Percentiles rank a stretch among this genome's conserved stretches.
phyloP scores from a whole-genome alignment of 2,797 vertebrate genomes.

The Carcharodon carcharias region DNA sequence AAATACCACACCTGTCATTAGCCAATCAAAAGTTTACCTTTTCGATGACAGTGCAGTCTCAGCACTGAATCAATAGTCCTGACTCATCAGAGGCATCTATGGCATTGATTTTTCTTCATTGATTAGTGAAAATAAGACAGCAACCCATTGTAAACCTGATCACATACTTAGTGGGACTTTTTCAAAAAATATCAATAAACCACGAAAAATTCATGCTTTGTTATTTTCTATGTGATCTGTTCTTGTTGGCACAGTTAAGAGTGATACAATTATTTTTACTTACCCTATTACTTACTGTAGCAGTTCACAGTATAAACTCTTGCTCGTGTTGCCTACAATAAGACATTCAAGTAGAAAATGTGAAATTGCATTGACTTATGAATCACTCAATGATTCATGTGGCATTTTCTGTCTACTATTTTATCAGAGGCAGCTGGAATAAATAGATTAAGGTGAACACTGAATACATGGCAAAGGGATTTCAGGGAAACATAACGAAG shows the following conservation, averaged over 20 bases:
- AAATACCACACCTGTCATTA: not conserved
- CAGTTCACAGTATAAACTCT: not conserved
- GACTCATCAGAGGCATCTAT: not conserved
- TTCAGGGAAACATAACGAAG: not conserved
- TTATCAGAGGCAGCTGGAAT: not conserved
- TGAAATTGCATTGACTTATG: not conserved
- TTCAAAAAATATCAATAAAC: not conserved
- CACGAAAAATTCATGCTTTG: not conserved
- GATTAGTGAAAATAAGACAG: not conserved
- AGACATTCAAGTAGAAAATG: not conserved
- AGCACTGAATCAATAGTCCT: not conserved
- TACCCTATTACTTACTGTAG: not conserved
- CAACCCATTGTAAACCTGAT: not conserved
- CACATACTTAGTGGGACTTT: not conserved
- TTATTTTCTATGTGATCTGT: not conserved
- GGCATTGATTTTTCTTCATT: not conserved
- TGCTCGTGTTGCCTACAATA: not conserved
- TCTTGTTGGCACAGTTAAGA: not conserved
- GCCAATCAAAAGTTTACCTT: not conserved
- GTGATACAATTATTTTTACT: not conserved
- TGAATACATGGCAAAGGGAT: not conserved
- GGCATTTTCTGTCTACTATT: not conserved
- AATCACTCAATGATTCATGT: not conserved
- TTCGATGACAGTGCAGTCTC: not conserved
- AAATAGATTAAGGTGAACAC: not conserved